Evolutionary conservation across 2,113 vertebrate species (phyloP).

Genomic region (Hemiprocne comata): DNA sequence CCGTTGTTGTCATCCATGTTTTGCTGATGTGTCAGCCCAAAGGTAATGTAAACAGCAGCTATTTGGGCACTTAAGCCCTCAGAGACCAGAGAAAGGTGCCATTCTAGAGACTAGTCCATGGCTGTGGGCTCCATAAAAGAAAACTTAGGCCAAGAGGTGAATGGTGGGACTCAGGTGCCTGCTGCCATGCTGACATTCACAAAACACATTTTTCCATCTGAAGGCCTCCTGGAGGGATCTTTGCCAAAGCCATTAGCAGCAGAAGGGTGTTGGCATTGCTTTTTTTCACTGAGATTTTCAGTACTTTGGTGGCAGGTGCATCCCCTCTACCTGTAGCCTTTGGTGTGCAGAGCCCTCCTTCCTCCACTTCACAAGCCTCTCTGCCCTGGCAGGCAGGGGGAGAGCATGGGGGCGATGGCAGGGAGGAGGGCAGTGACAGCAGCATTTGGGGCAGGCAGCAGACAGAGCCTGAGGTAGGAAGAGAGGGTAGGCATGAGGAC

Average conservation of each 20-base stretch:
- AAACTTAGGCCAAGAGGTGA: neutral
- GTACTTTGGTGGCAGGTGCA: neutral
- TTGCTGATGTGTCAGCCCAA: neutral
- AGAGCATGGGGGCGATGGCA: neutral
- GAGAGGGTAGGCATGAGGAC: rapidly evolving
- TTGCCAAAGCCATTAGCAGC: neutral
- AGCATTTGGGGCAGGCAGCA: neutral
- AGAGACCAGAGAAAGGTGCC: neutral
- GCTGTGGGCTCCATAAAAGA: neutral
- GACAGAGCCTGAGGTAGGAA: neutral
- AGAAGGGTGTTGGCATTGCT: neutral
- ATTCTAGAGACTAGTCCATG: neutral
- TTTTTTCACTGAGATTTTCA: neutral
- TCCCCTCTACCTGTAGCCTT: neutral
- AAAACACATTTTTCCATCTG: neutral
- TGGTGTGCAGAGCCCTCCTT: neutral
- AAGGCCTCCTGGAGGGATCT: neutral
- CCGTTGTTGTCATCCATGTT: neutral
- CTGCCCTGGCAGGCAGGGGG: neutral
- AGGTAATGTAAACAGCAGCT: neutral
- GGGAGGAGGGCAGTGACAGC: rapidly evolving
- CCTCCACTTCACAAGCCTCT: neutral
- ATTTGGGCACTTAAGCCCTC: neutral
- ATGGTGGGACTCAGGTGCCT: neutral
- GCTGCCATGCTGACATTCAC: neutral